Evolutionary conservation across 2,888 invertebrate genomes (phyloP), one percentile per base, ranked within the genome.

Genomic region (Leucophora obtusa): DNA sequence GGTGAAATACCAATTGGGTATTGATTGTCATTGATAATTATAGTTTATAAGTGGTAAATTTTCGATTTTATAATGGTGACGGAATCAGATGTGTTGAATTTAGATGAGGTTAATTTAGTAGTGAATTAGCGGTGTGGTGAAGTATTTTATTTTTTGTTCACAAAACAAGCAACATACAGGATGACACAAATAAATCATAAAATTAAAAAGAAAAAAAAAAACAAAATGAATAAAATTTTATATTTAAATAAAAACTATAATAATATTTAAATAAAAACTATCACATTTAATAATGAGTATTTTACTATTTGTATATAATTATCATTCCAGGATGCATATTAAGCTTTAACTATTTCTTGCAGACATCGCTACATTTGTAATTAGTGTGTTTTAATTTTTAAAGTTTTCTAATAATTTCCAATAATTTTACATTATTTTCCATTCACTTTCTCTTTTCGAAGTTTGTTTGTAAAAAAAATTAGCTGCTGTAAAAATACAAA

Each of bases 161-260:
- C 73, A 74, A 68, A 73, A 79, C 75, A 71, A 75, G 69, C 77
- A 75, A 82, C 82, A 71, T 69, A 79, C 75, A 82, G 75, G 82
- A 71, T 66, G 82, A 65, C 72, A 79, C 82, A 79, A 75, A 70
- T 73, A 66, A 74, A 65, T 73, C 72, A 77, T 81, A 81, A 73
- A 76, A 73, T 63, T 73, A 60, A 72, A 76, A 65, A 4, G 9
- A 2, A 54, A 70, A 65, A 66, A 10, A 63, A 54, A 65, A 60
- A 60, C 8, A 43, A 63, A 47, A 47, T 47, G 38, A 9, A 54
- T 21, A 56, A 51, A 58, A 60, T 21, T 10, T 11, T n/a, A 47
- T 47, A 47, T n/a, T 47, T 47, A n/a, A 47, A 5, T n/a, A 43
- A 56, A 70, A 38, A 35, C 15, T 38, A 50, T 43, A 8, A 54